Evolutionary conservation across 1,140 invertebrate genomes (phyloP), one percentile per base, ranked within the genome.

Genomic region (Ephestia elutella): DNA sequence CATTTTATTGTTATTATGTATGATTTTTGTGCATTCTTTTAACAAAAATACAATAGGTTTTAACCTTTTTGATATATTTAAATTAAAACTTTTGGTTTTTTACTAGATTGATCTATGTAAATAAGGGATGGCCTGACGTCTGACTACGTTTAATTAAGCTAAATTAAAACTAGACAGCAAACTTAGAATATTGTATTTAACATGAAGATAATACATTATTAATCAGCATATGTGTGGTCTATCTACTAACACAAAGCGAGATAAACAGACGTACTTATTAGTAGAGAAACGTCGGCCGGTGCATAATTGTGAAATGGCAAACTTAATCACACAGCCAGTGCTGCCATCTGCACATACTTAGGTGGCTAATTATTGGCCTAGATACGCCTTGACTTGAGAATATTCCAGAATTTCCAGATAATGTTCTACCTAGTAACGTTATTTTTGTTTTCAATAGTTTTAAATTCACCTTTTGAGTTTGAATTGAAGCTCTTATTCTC

Each of bases 271-370:
- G 10, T 44, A 19, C n/a, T n/a, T 50, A 48, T 48, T 57, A 51
- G 38, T 10, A 44, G n/a, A 17, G 38, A 44, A 44, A 44, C 17
- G 18, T 19, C 13, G 25, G 44, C 48, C 25, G 18, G 57, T 19
- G 57, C 19, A 10, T 44, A n/a, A 44, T 44, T 44, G n/a, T 5
- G 35, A 65, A 65, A 65, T 65, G 63, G 59, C 63, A 65, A 65
- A 65, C 58, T 56, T 65, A 65, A 65, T 62, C 56, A 59, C 48
- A 48, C 21, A 11, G 32, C 28, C 20, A 21, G 44, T 11, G 15
- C 18, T 38, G 57, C 49, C 59, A 44, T 49, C 51, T 49, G 53
- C 60, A 18, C 48, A 19, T 55, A 25, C 21, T 25, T 25, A 55
- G 38, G 15, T 44, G 5, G 38, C 38, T 44, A 44, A 44, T 44